Evolutionary conservation across 2,797 vertebrate genomes (phyloP).

Genomic region (Karalla daura): DNA sequence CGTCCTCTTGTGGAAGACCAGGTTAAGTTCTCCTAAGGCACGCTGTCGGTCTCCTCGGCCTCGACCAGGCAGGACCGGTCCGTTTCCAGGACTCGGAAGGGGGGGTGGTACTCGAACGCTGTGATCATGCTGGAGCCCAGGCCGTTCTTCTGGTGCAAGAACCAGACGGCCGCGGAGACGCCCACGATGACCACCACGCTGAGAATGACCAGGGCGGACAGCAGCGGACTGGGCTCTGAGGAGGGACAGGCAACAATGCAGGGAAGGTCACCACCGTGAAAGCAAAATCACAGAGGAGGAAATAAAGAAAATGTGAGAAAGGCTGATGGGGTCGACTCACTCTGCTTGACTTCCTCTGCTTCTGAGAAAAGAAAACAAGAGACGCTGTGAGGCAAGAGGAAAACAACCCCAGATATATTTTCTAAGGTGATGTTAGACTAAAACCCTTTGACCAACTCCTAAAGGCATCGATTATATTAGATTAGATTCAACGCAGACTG

Average conservation of each 20-base stretch:
- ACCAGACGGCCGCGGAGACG: slow-evolving; percentile 85
- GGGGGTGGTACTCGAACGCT: slow-evolving; percentile 83
- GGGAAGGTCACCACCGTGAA: slow-evolving; percentile 45
- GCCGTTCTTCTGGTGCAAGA: slow-evolving; percentile 81
- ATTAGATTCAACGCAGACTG: too few relatives aligned
- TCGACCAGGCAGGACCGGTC: slow-evolving; percentile 87
- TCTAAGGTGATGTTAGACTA: neutral
- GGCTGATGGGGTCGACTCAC: slow-evolving; percentile 69
- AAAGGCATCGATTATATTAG: too few relatives aligned
- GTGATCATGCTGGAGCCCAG: slow-evolving; percentile 74
- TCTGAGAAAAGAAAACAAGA: slow-evolving; percentile 54
- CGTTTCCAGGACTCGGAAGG: slow-evolving; percentile 77
- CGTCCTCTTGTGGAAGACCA: neutral
- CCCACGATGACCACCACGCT: slow-evolving; percentile 83
- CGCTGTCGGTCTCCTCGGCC: slow-evolving; percentile 84
- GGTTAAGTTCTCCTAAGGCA: slow-evolving; percentile 58
- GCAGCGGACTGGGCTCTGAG: slow-evolving; percentile 72
- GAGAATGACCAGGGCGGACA: slow-evolving; percentile 84
- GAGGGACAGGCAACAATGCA: slow-evolving; percentile 50
- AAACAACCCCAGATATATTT: slow-evolving; percentile 8
- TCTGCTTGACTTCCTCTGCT: slow-evolving; percentile 44
- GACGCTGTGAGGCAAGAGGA: slow-evolving; percentile 25
- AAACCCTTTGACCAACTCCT: neutral
- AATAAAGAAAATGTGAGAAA: slow-evolving; percentile 19
- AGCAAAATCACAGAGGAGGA: slow-evolving; percentile 26